Conservation (phyloP, 2,888 invertebrate species). For the Alloplasta piceator region DNA sequence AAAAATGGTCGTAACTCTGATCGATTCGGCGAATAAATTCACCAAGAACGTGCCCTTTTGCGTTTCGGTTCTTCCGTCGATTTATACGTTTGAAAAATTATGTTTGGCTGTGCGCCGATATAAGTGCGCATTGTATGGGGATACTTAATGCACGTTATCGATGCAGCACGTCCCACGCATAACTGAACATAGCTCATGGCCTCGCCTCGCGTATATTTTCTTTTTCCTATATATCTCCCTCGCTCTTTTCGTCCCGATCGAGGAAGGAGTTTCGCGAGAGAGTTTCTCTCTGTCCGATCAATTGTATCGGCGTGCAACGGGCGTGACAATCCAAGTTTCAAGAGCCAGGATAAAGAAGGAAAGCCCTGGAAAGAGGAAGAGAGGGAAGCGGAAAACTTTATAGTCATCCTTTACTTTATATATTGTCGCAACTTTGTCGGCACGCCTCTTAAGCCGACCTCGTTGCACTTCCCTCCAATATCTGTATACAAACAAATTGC, state of each 20-base stretch:
- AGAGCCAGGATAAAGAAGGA: background rate
- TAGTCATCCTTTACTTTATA: constrained; percentile 56
- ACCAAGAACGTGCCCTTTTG: no score
- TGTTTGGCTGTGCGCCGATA: constrained; percentile 1
- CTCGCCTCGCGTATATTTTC: constrained; percentile 46
- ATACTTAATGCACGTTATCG: constrained; percentile 57
- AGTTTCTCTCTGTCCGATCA: constrained; percentile 11
- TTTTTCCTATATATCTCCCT: constrained; percentile 13
- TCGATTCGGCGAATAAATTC: no score
- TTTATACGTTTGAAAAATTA: constrained; percentile 18
- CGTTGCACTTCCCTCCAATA: constrained; percentile 40
- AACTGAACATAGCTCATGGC: constrained; percentile 58
- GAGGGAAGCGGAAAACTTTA: constrained; percentile 54
- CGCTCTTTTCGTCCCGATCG: constrained; percentile 1
- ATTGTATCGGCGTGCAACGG: constrained; percentile 66
- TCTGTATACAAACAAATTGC: background rate
- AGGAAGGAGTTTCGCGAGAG: constrained; percentile 27
- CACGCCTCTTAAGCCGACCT: constrained; percentile 53
- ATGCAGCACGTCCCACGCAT: constrained; percentile 58
- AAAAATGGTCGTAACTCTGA: no score
- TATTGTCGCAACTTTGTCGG: constrained; percentile 67
- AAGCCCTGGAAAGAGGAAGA: constrained; percentile 22
- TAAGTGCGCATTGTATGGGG: background rate
- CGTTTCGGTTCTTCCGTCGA: no score
- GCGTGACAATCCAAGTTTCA: constrained; percentile 60